A percentile compares a stretch with the other conserved stretches of the same genome.
These are phyloP conservation scores for Tragelaphus imberbis DNA, from an alignment of 2,113 vertebrate genomes.

Conservation along the genomic window DNA sequence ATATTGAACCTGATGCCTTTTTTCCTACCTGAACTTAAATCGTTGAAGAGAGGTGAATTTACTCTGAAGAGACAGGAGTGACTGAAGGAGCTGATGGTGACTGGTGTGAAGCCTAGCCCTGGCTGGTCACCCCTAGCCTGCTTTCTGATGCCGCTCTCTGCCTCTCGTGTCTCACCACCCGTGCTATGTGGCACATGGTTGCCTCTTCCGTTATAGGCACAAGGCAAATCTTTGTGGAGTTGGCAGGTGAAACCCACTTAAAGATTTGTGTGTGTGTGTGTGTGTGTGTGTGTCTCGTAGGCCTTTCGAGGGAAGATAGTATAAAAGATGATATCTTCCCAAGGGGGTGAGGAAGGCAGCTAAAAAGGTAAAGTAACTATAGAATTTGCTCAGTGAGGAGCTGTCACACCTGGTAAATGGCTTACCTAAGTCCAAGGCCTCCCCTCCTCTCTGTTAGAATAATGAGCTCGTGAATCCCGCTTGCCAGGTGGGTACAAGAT, in stretches of 20 bases:
- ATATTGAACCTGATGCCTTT: not conserved
- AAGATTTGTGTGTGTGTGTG: not conserved
- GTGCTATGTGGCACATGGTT: not conserved
- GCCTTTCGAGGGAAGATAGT: not conserved
- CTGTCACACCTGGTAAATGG: not conserved
- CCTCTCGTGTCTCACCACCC: not conserved
- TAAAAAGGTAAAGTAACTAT: not conserved
- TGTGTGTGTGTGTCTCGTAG: not conserved
- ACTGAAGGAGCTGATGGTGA: not conserved
- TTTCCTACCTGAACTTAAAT: not conserved
- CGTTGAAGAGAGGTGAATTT: not conserved
- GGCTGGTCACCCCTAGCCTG: not conserved
- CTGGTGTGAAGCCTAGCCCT: not conserved
- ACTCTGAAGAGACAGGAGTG: not conserved
- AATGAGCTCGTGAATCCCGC: not conserved
- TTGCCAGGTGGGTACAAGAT: not conserved
- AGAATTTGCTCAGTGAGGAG: not conserved
- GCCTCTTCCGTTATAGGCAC: not conserved
- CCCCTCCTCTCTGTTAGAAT: not conserved
- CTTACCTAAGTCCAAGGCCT: not conserved
- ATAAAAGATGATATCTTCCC: not conserved
- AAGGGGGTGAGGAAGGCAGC: not conserved
- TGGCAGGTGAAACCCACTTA: not conserved
- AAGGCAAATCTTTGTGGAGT: conserved; percentile 16
- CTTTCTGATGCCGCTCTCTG: not conserved